These are phyloP conservation scores for Parauchenoglanis punctatus DNA, from an alignment of 2,797 vertebrate species.

Conservation along the genomic window DNA sequence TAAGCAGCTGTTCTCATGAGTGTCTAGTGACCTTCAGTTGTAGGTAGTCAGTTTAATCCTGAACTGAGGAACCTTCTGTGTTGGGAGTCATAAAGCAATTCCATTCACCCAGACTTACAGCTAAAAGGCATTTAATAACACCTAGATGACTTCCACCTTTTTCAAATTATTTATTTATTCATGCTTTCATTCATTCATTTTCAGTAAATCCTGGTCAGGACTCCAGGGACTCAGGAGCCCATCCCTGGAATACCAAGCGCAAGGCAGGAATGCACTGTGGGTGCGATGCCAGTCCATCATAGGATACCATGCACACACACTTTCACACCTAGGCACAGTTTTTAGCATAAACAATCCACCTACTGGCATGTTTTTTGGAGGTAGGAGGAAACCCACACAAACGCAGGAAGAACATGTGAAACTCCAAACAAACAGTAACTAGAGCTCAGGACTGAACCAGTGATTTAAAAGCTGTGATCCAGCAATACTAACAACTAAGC, in stretches of 20 bases:
- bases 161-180: neutral
- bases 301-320: neutral
- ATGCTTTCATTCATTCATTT: neutral
- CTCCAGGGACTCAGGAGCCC: neutral
- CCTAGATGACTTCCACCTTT: neutral
- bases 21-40: neutral
- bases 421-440: neutral
- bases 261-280: neutral
- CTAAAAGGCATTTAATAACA: neutral
- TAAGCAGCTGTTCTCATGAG: neutral
- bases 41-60: neutral
- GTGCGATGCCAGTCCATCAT: neutral
- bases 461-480: neutral
- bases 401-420: slow-evolving; percentile 6
- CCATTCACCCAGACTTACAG: neutral
- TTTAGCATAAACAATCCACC: neutral
- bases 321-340: neutral
- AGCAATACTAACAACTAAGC: neutral
- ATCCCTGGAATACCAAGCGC: neutral
- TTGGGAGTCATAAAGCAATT: neutral
- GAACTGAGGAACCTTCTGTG: neutral
- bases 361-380: neutral
- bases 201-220: neutral
- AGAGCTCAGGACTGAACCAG: neutral
- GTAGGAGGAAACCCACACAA: neutral